phyloP scores from a whole-genome alignment of 1,140 invertebrate species.

The Pseudoatta argentina region DNA sequence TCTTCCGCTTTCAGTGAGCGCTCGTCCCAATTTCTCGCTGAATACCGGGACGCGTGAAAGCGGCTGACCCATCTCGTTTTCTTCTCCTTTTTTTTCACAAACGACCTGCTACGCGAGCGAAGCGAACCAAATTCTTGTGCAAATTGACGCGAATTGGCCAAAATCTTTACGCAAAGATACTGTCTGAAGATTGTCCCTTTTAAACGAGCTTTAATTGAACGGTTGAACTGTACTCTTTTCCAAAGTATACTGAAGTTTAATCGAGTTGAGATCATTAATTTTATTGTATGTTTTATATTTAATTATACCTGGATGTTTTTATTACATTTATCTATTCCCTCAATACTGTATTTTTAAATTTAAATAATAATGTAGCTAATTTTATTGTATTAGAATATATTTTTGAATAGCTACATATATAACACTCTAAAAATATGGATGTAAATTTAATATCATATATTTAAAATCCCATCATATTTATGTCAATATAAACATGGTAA shows the following conservation, averaged over 20 bases:
- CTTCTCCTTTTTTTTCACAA: slow-evolving; percentile 33
- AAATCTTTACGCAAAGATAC: slow-evolving; percentile 19
- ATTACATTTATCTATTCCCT: neutral
- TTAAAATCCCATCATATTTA: too few species aligned
- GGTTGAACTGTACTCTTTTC: neutral
- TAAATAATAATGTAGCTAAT: neutral
- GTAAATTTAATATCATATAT: too few species aligned
- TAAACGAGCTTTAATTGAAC: slow-evolving; percentile 20
- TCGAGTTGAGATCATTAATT: neutral
- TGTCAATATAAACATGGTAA: too few species aligned
- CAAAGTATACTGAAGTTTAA: neutral
- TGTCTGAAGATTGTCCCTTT: neutral
- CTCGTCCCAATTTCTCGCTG: slow-evolving; percentile 75
- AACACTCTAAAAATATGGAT: neutral
- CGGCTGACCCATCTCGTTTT: slow-evolving; percentile 69
- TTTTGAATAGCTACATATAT: neutral
- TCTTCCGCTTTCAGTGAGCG: slow-evolving; percentile 72
- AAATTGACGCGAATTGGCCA: slow-evolving; percentile 30
- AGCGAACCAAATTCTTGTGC: neutral
- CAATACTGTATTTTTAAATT: neutral
- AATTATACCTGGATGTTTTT: neutral
- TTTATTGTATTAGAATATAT: neutral
- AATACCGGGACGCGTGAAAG: slow-evolving; percentile 73
- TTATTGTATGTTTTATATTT: neutral
- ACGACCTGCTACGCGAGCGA: neutral